Percentiles rank a stretch among this genome's conserved stretches.
These are phyloP conservation scores for Hemithea aestivaria DNA, from an alignment of 2,888 invertebrate genomes.

Conservation along the genomic window DNA sequence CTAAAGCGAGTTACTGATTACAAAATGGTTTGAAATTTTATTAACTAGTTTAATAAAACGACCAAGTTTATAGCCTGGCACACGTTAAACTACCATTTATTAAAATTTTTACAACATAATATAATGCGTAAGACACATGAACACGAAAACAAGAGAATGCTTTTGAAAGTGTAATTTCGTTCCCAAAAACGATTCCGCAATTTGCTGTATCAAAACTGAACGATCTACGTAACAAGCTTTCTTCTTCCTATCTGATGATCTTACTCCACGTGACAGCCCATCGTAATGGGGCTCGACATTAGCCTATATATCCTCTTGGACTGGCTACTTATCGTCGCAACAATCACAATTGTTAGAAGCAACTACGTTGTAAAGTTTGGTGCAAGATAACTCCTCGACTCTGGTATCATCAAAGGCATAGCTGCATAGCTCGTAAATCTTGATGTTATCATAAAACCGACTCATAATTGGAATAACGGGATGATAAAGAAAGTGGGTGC, in stretches of 20 bases:
- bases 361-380: constrained; percentile 29
- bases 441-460: constrained; percentile 40
- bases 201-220: constrained; percentile 13
- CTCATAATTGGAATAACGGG: constrained; percentile 25
- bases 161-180: constrained; percentile 3
- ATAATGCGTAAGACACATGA: too few relatives aligned
- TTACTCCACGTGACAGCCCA: constrained; percentile 67
- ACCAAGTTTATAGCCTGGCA: background rate
- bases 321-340: constrained; percentile 53
- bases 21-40: constrained; percentile 7
- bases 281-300: constrained; percentile 65
- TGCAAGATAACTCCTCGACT: constrained; percentile 54
- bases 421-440: constrained; percentile 54
- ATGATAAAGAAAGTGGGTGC: constrained; percentile 13
- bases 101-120: too few relatives aligned
- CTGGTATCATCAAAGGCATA: constrained; percentile 47
- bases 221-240: constrained; percentile 27
- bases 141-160: too few relatives aligned
- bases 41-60: constrained; percentile 12
- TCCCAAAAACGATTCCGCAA: constrained; percentile 13
- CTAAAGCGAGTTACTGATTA: constrained; percentile 1
- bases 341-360: constrained; percentile 31
- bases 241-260: constrained; percentile 42
- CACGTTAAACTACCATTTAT: background rate
- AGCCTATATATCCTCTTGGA: constrained; percentile 58